Base-by-base conservation (phyloP, 2,888 invertebrate species). In the Eupithecia subumbrata region DNA sequence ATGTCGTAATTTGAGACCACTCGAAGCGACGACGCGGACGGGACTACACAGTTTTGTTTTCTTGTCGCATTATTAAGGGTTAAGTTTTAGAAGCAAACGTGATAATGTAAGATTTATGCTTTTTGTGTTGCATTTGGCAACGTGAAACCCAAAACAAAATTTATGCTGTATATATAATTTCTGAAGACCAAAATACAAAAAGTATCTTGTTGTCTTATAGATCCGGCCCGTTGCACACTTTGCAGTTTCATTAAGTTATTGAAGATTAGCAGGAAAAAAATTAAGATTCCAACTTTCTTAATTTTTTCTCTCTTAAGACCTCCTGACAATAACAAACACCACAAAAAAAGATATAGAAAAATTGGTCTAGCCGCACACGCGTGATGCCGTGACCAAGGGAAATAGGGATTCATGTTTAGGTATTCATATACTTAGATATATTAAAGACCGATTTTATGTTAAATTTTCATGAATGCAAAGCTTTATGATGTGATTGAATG, bases 1-100 rank as follows among this genome's bases (percentile, higher is more conserved):
- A 12, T 37, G 37, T 14, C 3, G 75, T 48, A 68, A 71, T 45
- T 18, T 18, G 60, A 75, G 68, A 60, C 18, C 68, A 45, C n/a
- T 67, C 71, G 30, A 66, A n/a, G 22, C 22, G 12, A 66, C 14
- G 22, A n/a, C 22, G 12, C 18, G n/a, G 22, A 56, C 22, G 12
- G 56, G 56, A 56, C 22, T 0, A 11, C 22, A 12, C 22, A n/a
- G 22, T 22, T 22, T 56, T 11, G 3, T 3, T 12, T 56, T 3
- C 11, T 12, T n/a, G n/a, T 52, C n/a, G 52, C 18, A 45, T 48
- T 48, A 48, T 48, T 45, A 16, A 16, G 18, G 48, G 5, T 48
- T 2, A 18, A 18, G 48, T 48, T 48, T 8, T 48, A 48, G 8
- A 56, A 11, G n/a, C 2, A 3, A 56, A 56, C 5, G 5, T 22